These are phyloP conservation scores for Tetrax tetrax DNA, from an alignment of 2,113 vertebrate genomes.

Conservation along the genomic window DNA sequence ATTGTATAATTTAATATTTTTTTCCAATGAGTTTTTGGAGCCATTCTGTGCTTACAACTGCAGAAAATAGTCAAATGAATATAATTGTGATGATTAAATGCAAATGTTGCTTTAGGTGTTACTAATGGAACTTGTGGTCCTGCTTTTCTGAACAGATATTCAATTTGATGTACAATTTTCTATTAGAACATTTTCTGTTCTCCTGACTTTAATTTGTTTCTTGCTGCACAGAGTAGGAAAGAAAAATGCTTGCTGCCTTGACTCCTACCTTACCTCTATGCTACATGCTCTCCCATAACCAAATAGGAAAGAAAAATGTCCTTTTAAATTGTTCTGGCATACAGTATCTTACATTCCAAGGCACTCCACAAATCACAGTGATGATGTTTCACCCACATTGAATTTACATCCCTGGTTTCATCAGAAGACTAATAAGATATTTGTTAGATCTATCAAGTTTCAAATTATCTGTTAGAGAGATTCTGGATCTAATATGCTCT, in stretches of 20 bases:
- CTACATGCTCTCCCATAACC: background rate
- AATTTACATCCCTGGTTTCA: slow-evolving; percentile 25
- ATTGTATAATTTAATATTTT: background rate
- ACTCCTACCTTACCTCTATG: slow-evolving; percentile 15
- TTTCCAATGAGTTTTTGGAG: background rate
- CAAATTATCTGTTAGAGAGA: background rate
- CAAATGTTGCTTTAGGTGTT: background rate
- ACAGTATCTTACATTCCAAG: background rate
- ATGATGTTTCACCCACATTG: background rate
- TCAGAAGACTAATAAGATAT: background rate
- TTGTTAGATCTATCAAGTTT: background rate
- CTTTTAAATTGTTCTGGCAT: slow-evolving; percentile 32
- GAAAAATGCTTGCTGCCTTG: slow-evolving; percentile 29
- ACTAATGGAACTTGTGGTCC: background rate
- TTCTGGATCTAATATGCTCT: background rate
- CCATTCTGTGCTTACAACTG: background rate
- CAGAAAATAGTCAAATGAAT: background rate
- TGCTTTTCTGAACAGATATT: slow-evolving; percentile 4
- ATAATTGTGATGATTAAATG: background rate
- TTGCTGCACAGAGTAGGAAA: background rate
- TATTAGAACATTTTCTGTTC: background rate
- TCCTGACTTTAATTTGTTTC: slow-evolving; percentile 17
- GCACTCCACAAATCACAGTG: slow-evolving; percentile 23
- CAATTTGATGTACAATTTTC: slow-evolving; percentile 11
- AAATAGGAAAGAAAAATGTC: slow-evolving; percentile 36